Evolutionary conservation across 2,888 invertebrate genomes (phyloP).

Genomic region (Cosmopolites sordidus): DNA sequence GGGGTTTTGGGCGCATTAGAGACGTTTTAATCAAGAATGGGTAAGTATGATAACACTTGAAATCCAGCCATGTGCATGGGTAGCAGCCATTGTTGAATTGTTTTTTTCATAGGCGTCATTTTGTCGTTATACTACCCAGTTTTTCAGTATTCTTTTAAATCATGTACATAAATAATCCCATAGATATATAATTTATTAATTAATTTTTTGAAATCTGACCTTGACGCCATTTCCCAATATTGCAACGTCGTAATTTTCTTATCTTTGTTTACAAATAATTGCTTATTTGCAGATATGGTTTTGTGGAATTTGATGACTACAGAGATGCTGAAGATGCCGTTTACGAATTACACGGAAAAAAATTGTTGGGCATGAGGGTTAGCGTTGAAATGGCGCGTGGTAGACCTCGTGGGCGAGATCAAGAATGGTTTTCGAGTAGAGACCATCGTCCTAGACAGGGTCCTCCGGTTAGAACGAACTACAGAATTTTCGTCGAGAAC

Average conservation of each 20-base stretch:
- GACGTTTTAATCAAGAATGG: slow-evolving; percentile 72
- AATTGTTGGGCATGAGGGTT: slow-evolving; percentile 79
- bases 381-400: slow-evolving; percentile 61
- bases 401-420: slow-evolving; percentile 57
- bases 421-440: slow-evolving; percentile 30
- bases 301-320: slow-evolving; percentile 90
- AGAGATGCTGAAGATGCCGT: slow-evolving; percentile 96
- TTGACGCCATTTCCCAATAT: too few species aligned
- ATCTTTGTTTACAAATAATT: too few species aligned
- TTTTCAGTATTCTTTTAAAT: too few species aligned
- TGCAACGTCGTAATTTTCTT: too few species aligned
- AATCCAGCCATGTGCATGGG: not conserved
- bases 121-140: too few species aligned
- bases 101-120: too few species aligned
- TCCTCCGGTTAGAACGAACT: slow-evolving; percentile 84
- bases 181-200: too few species aligned
- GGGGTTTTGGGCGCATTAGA: slow-evolving; percentile 65
- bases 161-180: too few species aligned
- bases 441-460: slow-evolving; percentile 24
- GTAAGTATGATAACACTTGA: slow-evolving; percentile 11
- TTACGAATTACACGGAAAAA: slow-evolving; percentile 92
- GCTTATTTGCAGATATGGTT: slow-evolving; percentile 53
- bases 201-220: too few species aligned
- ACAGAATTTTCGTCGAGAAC: slow-evolving; percentile 91
- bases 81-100: too few species aligned